Evolutionary conservation across 2,113 vertebrate genomes (phyloP).

Genomic region (Corapipo altera): DNA sequence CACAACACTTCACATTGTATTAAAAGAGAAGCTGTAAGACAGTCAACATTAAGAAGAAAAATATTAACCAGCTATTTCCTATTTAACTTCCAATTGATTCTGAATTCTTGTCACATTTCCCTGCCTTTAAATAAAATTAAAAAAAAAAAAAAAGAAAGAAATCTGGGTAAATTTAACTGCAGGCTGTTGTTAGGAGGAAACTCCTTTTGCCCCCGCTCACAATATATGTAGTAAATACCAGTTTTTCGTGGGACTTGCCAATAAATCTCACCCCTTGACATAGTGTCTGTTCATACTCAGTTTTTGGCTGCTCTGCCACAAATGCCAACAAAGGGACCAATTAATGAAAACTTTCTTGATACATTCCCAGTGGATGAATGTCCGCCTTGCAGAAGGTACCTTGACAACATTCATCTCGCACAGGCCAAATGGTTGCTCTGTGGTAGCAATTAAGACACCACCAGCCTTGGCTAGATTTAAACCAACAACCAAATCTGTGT

Average conservation of each 20-base stretch:
- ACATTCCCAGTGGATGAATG: slow-evolving; percentile 65
- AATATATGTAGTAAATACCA: slow-evolving; percentile 35
- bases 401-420: slow-evolving; percentile 56
- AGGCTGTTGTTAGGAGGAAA: background rate
- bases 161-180: background rate
- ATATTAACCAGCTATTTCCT: background rate
- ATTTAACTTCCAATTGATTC: background rate
- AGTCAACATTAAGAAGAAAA: background rate
- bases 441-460: slow-evolving; percentile 70
- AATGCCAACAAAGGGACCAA: slow-evolving; percentile 71
- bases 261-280: slow-evolving; percentile 54
- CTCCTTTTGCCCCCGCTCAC: background rate
- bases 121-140: background rate
- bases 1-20: slow-evolving; percentile 15
- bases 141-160: too few species aligned
- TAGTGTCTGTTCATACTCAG: slow-evolving; percentile 56
- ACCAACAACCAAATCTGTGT: slow-evolving; percentile 59
- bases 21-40: background rate
- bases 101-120: background rate
- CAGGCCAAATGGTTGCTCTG: slow-evolving; percentile 60
- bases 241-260: slow-evolving; percentile 51
- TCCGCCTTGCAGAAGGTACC: slow-evolving; percentile 66
- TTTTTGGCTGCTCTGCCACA: slow-evolving; percentile 56
- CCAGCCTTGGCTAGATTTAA: slow-evolving; percentile 58
- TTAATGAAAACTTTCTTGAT: slow-evolving; percentile 70